These are phyloP conservation scores for Nerophis ophidion DNA, from an alignment of 2,113 vertebrate genomes.

Conservation along the genomic window DNA sequence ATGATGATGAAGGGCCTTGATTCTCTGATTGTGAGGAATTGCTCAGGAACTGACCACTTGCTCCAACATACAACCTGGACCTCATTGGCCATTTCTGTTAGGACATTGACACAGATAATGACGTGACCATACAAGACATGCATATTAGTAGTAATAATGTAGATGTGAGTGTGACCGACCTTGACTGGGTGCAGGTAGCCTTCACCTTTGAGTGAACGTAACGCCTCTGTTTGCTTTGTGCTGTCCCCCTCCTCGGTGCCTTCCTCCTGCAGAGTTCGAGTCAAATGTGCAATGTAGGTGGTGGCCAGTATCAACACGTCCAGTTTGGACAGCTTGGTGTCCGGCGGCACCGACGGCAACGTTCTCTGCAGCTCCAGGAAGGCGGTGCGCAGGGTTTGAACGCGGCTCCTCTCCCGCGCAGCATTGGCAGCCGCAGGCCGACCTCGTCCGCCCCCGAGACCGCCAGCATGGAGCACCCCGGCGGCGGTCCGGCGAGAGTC, in stretches of 20 bases:
- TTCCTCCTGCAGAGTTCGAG: conserved; percentile 92
- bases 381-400: conserved; percentile 91
- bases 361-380: conserved; percentile 95
- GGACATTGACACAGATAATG: conserved; percentile 17
- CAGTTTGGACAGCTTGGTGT: conserved; percentile 98
- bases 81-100: conserved; percentile 98
- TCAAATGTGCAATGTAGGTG: conserved; percentile 96
- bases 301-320: conserved; percentile 96
- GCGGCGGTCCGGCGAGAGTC: conserved; percentile 57
- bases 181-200: conserved; percentile 97
- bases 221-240: conserved; percentile 64
- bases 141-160: not conserved
- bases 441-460: conserved; percentile 65
- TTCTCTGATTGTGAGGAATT: conserved; percentile 77
- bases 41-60: conserved; percentile 89
- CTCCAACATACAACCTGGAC: conserved; percentile 92
- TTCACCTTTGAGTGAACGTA: conserved; percentile 83
- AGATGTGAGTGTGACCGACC: conserved; percentile 66
- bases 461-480: conserved; percentile 42
- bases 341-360: conserved; percentile 90
- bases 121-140: not conserved
- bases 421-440: conserved; percentile 90
- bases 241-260: conserved; percentile 70
- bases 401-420: conserved; percentile 89
- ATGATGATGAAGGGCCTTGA: conserved; percentile 74